These are phyloP conservation scores for Cariama cristata DNA, from an alignment of 2,113 vertebrate genomes.

Conservation along the genomic window DNA sequence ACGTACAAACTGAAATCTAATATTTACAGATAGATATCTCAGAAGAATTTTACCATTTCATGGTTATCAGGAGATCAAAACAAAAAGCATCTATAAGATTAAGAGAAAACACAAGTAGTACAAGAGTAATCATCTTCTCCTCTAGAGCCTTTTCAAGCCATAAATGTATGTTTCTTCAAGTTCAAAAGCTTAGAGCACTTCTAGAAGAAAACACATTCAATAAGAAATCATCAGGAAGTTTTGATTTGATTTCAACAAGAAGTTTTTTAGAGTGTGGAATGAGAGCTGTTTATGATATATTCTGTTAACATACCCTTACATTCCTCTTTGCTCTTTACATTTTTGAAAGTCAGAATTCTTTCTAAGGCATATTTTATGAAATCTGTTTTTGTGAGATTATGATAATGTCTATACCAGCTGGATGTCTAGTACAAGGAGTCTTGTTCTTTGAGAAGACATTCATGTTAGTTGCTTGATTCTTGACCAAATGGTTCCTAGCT, in stretches of 20 bases:
- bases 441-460: conserved; percentile 32
- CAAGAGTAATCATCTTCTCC: background rate
- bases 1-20: background rate
- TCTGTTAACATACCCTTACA: background rate
- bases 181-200: conserved; percentile 2
- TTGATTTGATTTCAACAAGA: conserved; percentile 15
- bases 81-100: background rate
- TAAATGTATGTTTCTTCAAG: background rate
- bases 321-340: conserved; percentile 31
- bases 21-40: background rate
- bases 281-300: conserved; percentile 11
- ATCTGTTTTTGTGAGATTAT: conserved; percentile 46
- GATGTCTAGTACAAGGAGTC: conserved; percentile 37
- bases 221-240: background rate
- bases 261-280: background rate
- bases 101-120: background rate
- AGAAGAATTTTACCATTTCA: background rate
- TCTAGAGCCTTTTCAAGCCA: background rate
- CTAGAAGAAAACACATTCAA: background rate
- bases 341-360: conserved; percentile 30
- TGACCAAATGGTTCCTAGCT: conserved; percentile 46
- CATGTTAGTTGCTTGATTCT: conserved; percentile 15
- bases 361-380: conserved; percentile 59
- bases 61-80: background rate
- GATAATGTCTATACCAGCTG: conserved; percentile 53